Evolutionary conservation across 2,888 invertebrate species (phyloP).

Genomic region (Drosophila ustulata): DNA sequence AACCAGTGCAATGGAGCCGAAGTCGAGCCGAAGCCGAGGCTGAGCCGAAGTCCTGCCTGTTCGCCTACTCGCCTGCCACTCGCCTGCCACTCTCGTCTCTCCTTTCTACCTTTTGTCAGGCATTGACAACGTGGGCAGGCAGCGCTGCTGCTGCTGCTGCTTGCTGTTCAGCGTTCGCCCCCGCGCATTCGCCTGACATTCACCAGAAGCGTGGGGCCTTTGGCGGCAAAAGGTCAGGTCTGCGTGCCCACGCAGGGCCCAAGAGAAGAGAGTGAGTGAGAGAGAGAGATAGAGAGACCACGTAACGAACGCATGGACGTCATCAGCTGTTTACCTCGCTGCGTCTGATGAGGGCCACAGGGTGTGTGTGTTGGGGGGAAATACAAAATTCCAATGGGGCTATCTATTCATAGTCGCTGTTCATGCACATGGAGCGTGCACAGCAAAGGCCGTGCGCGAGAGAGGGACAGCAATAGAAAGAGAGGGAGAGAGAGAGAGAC

Average conservation of each 20-base stretch:
- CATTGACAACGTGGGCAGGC: conserved; percentile 60
- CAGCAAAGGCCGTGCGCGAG: conserved; percentile 34
- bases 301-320: conserved; percentile 76
- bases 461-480: not conserved
- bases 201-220: conserved; percentile 8
- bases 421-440: conserved; percentile 73
- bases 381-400: conserved; percentile 65
- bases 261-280: conserved; percentile 18
- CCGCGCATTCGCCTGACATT: conserved; percentile 32
- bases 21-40: conserved; percentile 8
- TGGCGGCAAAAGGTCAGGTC: conserved; percentile 67
- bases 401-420: conserved; percentile 76
- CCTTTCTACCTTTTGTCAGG: conserved; percentile 39
- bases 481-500: conserved; percentile 42
- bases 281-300: conserved; percentile 39
- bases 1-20: conserved; percentile 61
- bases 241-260: conserved; percentile 44
- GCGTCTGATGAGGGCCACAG: conserved; percentile 10
- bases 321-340: conserved; percentile 69
- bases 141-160: not conserved
- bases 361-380: conserved; percentile 17
- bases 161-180: conserved; percentile 12
- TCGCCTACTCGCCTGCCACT: not conserved
- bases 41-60: not conserved
- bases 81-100: not conserved